Evolutionary conservation across 2,888 invertebrate genomes (phyloP), one percentile per base, ranked within the genome.

Genomic region (Drosophila flavopinicola): DNA sequence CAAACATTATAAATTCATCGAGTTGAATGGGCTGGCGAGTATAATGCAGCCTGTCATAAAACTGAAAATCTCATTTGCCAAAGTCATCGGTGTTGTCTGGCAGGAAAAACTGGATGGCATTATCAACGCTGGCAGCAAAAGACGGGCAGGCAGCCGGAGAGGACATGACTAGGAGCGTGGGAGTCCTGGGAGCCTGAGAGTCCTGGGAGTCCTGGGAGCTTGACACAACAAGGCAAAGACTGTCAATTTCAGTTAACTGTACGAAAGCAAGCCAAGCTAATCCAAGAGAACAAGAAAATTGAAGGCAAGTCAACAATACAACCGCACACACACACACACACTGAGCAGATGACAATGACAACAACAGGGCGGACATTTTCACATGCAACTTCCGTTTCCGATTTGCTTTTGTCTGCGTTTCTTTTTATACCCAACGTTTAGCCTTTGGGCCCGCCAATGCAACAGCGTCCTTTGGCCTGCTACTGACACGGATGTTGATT

Each of bases 361-460:
- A 41, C 29, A 48, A 51, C 64, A 59, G 41, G 42, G 54, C 56
- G 64, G 56, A 58, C 82, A 63, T 65, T 80, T 80, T 61, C 87
- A 65, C 75, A 80, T 85, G 87, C 78, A 80, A 75, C 87, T 85
- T 85, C 87, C 80, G 78, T 70, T 80, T 87, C 85, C 85, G 78
- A 64, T 85, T 67, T 67, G 82, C 74, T 74, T 84, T 86, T 86
- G 78, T 78, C 57, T 56, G 33, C 25, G n/a, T 25, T 37, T 33
- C 24, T 11, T 48, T 54, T 29, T 24, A 37, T 29, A 24, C 15
- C 39, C 54, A 79, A 38, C 75, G 57, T 65, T 87, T 77, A 64
- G 80, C 84, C 84, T 60, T 48, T 65, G 73, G 63, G 60, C 63
- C 57, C 39, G 52, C 24, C 35, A 52, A 39, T 59, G 51, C 44